A percentile compares a stretch with the other conserved stretches of the same genome.
Evolutionary conservation across 2,113 vertebrate genomes (phyloP).

Genomic region (Tychaedon coryphoeus): DNA sequence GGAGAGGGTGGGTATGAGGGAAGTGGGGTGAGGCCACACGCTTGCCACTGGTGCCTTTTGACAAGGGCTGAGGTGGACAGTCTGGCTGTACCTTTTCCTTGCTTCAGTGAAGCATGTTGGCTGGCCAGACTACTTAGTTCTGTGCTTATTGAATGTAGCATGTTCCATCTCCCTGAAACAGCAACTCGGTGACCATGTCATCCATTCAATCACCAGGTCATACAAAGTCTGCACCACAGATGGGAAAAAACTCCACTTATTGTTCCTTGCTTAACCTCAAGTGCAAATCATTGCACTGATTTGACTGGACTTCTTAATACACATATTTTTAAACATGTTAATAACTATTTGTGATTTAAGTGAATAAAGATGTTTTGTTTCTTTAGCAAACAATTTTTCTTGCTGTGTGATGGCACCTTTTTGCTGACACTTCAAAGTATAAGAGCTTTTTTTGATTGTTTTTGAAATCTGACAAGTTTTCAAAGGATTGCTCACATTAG

Average conservation of each 20-base stretch:
- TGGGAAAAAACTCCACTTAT: not conserved
- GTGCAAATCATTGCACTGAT: not conserved
- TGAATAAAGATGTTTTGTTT: not conserved
- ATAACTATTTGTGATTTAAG: not conserved
- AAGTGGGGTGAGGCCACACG: rapidly evolving
- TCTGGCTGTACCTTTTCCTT: not conserved
- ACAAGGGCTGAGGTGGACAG: not conserved
- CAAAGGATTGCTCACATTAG: not conserved
- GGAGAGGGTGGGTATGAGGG: not conserved
- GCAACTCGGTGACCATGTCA: not conserved
- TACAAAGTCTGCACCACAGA: not conserved
- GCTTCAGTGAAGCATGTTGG: not conserved
- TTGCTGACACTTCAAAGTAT: not conserved
- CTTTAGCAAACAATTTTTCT: not conserved
- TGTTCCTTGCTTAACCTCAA: not conserved
- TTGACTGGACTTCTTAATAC: not conserved
- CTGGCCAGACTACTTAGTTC: not conserved
- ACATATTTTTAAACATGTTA: not conserved
- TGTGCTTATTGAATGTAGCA: not conserved
- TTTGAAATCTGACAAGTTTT: not conserved
- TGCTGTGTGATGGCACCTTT: not conserved
- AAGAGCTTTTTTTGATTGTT: not conserved
- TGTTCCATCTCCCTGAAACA: not conserved
- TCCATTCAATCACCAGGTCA: not conserved
- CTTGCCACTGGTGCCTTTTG: not conserved